Evolutionary conservation across 1,140 invertebrate genomes (phyloP).

Genomic region (Sycophaga agraensis): DNA sequence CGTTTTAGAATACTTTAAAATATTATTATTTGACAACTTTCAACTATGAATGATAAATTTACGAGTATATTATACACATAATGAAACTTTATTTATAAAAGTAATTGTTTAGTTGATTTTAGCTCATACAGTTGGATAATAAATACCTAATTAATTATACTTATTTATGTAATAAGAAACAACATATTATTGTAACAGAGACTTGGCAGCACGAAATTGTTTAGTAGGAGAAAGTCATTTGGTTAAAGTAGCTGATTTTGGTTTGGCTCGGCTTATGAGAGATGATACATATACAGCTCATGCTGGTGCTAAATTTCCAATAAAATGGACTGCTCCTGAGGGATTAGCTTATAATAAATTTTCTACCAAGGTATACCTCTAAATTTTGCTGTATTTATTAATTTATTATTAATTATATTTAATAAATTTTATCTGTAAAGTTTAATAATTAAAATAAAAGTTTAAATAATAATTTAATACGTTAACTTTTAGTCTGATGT

Average conservation of each 20-base stretch:
- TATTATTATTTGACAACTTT: too few relatives aligned
- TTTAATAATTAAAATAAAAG: too few relatives aligned
- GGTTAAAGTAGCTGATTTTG: slow-evolving; percentile 97
- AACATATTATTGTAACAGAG: slow-evolving; percentile 63
- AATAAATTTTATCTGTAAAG: neutral
- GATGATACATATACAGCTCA: slow-evolving; percentile 98
- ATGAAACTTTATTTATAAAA: too few relatives aligned
- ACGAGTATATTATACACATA: too few relatives aligned
- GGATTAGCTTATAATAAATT: slow-evolving; percentile 99
- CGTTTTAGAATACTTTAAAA: too few relatives aligned
- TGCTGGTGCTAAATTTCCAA: slow-evolving; percentile 97
- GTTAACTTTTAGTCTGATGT: slow-evolving; percentile 71
- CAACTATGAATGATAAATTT: too few relatives aligned
- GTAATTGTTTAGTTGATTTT: too few relatives aligned
- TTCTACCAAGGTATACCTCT: slow-evolving; percentile 82
- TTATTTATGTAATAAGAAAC: neutral
- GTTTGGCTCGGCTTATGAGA: slow-evolving; percentile 93
- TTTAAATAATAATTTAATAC: neutral
- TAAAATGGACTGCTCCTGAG: slow-evolving; percentile 99
- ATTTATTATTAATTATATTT: neutral
- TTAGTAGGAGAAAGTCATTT: slow-evolving; percentile 95
- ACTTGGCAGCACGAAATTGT: slow-evolving; percentile 97
- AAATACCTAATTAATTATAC: slow-evolving; percentile 4
- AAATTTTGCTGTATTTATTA: neutral
- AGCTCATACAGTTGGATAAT: too few relatives aligned